phyloP scores from a whole-genome alignment of 2,113 vertebrate genomes.

The Microtus montanus region DNA sequence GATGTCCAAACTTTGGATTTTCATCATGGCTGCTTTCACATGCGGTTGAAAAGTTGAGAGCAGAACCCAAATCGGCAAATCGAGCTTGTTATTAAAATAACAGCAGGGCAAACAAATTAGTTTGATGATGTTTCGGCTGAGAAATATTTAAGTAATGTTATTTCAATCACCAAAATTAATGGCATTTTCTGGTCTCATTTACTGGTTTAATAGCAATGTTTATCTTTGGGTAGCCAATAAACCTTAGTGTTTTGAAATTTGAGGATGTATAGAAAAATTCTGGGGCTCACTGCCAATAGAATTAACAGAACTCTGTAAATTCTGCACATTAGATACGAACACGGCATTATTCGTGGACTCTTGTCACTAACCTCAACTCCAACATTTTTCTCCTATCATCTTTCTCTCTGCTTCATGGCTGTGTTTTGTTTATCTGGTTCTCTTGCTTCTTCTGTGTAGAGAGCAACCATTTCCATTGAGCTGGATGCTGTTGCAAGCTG shows the following conservation, averaged over 20 bases:
- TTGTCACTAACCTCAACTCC: neutral
- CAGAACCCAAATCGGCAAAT: neutral
- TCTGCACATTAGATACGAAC: accelerated
- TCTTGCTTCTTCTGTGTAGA: neutral
- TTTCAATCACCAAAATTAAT: constrained; percentile 34
- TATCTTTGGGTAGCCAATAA: neutral
- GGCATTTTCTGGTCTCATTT: neutral
- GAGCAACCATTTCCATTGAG: neutral
- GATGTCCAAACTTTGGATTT: neutral
- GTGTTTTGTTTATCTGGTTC: neutral
- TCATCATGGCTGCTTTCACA: neutral
- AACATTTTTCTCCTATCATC: neutral
- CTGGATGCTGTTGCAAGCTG: neutral
- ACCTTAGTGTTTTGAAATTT: neutral
- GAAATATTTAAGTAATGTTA: constrained; percentile 13
- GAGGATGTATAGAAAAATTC: neutral
- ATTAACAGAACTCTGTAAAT: neutral
- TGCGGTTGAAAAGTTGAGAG: neutral
- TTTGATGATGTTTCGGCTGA: neutral
- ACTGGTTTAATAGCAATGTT: neutral
- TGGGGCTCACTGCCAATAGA: neutral
- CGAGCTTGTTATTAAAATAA: constrained; percentile 30
- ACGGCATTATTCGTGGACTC: accelerated
- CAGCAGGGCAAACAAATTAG: neutral
- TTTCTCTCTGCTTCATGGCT: too few relatives aligned